These are phyloP conservation scores for Leptinotarsa rubiginosa DNA, from an alignment of 2,888 invertebrate genomes.

Conservation along the genomic window DNA sequence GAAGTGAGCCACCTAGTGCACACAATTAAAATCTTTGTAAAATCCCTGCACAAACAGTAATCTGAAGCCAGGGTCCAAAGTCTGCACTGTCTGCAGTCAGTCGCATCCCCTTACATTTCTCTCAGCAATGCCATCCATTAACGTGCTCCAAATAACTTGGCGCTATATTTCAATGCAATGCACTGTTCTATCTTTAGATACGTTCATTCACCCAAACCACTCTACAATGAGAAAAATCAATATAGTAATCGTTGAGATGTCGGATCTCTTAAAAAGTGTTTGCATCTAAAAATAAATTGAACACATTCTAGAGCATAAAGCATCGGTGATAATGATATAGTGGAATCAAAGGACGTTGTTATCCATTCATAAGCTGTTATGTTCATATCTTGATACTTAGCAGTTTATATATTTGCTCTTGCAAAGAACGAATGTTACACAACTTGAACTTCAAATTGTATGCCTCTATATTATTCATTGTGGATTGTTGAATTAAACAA, in stretches of 20 bases:
- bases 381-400: no score
- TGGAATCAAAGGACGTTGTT: background rate
- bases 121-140: background rate
- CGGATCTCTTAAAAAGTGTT: conserved; percentile 5
- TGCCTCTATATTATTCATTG: no score
- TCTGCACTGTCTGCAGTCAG: conserved; percentile 7
- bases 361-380: background rate
- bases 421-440: no score
- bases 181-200: conserved; percentile 34
- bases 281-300: conserved; percentile 20
- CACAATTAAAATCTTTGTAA: background rate
- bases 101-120: conserved; percentile 12
- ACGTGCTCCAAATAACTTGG: conserved; percentile 27
- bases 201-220: conserved; percentile 39
- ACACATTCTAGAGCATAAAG: conserved; percentile 9
- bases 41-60: background rate
- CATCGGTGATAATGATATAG: background rate
- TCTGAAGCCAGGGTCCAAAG: background rate
- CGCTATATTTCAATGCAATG: conserved; percentile 29
- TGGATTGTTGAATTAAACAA: no score
- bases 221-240: conserved; percentile 34
- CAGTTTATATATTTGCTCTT: no score
- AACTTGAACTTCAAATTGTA: no score
- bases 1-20: background rate
- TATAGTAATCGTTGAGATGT: conserved; percentile 32